Evolutionary conservation across 2,888 invertebrate genomes (phyloP).

Genomic region (Acanthosepion pharaonis): DNA sequence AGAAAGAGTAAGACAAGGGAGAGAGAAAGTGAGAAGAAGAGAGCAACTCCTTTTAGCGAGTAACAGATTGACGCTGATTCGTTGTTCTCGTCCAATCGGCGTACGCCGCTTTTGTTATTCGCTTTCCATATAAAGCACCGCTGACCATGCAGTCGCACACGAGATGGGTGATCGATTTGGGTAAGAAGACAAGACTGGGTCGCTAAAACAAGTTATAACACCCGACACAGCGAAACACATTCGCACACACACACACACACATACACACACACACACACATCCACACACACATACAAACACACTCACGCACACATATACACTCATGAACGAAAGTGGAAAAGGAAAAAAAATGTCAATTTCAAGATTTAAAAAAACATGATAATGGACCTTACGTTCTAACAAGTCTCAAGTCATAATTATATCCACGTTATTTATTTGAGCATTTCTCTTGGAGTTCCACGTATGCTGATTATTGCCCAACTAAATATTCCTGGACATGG

Average conservation of each 20-base stretch:
- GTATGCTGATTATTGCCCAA: neutral
- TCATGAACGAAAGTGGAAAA: neutral
- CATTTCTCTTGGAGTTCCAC: neutral
- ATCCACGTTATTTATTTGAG: neutral
- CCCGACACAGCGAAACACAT: conserved; percentile 9
- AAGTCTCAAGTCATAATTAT: neutral
- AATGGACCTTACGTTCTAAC: neutral
- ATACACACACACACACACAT: neutral
- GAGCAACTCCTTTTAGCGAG: conserved; percentile 25
- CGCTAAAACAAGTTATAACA: neutral
- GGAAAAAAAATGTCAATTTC: neutral
- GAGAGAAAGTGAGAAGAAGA: neutral
- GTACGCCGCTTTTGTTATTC: conserved; percentile 14
- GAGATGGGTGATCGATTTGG: conserved; percentile 22
- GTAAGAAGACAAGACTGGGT: neutral
- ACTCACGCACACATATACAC: neutral
- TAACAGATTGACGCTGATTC: conserved; percentile 33
- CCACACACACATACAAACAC: neutral
- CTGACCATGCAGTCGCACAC: conserved; percentile 33
- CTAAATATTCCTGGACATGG: neutral
- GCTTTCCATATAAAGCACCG: conserved; percentile 42
- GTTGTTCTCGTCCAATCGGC: conserved; percentile 41
- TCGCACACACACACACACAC: neutral
- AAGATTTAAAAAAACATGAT: neutral
- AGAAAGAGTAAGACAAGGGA: neutral